Base-by-base conservation (phyloP, 1,140 invertebrate species). In the Cydia amplana region DNA sequence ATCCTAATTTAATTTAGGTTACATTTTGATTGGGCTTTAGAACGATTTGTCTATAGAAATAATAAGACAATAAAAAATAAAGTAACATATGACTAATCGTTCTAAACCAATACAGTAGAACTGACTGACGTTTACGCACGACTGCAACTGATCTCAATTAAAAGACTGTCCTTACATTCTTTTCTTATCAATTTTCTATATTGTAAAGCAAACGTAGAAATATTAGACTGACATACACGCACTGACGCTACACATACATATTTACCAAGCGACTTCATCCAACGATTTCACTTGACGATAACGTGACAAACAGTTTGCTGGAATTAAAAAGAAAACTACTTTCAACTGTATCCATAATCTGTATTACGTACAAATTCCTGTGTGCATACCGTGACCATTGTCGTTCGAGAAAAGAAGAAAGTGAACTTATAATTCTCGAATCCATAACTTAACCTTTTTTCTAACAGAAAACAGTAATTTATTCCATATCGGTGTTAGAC, bases 271-370 rank as follows among this genome's bases (percentile, higher is more conserved):
- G 14, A 25, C 25, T 14, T 18, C 36, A 7, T 16, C 23, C 73
- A 60, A 14, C 12, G 73, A 73, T 73, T 73, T 73, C 72, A 73
- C 72, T 73, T 12, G 1, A 23, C 6, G 28, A 63, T 55, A 60
- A 36, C 73, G 28, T 74, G 49, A 74, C 51, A 74, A 28, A 72
- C 64, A 12, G 23, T 70, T 72, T 49, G 74, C n/a, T 70, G 64
- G 43, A 75, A 75, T 75, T 12, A 74, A 74, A 20, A 74, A 73
- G 36, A 73, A 49, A 70, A 36, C 65, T 18, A 70, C 65, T 70
- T 70, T 70, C 65, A 3, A 70, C 32, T n/a, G 23, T 36, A 18
- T 70, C 64, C 64, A 67, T 36, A 60, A 23, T 60, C 9, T 23
- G 51, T 9, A 18, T 55, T 60, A 60, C 55, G 55, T 23, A 36